Base-by-base conservation (phyloP, 2,113 vertebrate genomes). In the Athene cunicularia region DNA sequence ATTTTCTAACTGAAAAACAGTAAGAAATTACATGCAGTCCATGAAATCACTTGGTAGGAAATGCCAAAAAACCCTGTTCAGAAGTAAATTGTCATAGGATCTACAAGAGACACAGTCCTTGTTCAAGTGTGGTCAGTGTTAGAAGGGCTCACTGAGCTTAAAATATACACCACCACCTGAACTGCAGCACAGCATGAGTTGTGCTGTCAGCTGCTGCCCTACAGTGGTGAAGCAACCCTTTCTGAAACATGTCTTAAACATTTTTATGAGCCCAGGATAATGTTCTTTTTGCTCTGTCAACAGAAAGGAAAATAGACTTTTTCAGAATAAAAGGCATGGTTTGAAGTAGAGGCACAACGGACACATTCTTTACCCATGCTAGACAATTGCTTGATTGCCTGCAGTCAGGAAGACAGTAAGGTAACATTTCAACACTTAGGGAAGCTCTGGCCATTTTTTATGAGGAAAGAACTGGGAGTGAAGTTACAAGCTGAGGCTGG, bases 401-500 rank as follows among this genome's bases (percentile, higher is more conserved):
- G 72, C 47, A 67, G 86, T 24, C 50, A 58, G 59, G 75, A 66
- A 50, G 86, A 50, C 45, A 32, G 67, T 3, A 30, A 87, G 66
- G 68, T 58, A 73, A 50, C 35, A 41, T 68, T 64, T 52, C 43
- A 41, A 4, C 0, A 3, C 33, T 67, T 52, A 53, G 30, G 59
- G 88, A 56, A 73, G 50, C 90, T 27, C 28, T 17, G 49, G 50
- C 30, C 15, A 4, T 50, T 91, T 87, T 63, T 67, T 47, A 14
- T 59, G 72, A 86, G 72, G 86, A 67, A 66, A 6, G 3, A 86
- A 58, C 35, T 47, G 45, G 68, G 52, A 90, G 26, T 22, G 56
- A 88, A 91, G 83, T 86, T 86, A 86, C 83, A 89, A 66, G 68
- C 86, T 88, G 63, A 90, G 83, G 86, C 86, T 67, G 41, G 76